Evolutionary conservation across 2,888 invertebrate species (phyloP).

Genomic region (Ectemnius lituratus): DNA sequence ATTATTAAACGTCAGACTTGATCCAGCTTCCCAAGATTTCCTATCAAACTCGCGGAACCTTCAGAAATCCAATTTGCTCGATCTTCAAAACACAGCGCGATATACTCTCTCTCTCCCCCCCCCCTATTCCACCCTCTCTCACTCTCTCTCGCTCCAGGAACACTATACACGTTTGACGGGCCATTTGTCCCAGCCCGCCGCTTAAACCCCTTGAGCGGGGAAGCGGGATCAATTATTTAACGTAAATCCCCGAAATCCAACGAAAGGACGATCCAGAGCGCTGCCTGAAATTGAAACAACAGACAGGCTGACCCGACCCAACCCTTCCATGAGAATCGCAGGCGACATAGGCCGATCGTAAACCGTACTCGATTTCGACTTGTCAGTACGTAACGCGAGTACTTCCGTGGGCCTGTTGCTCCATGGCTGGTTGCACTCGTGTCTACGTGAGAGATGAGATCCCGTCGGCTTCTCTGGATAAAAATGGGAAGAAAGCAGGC

Average conservation of each 20-base stretch:
- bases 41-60: too few relatives aligned
- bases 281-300: slow-evolving; percentile 20
- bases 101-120: not conserved
- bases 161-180: slow-evolving; percentile 2
- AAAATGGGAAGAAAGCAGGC: slow-evolving; percentile 20
- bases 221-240: slow-evolving; percentile 15
- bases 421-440: slow-evolving; percentile 23
- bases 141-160: not conserved
- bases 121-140: not conserved
- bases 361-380: slow-evolving; percentile 70
- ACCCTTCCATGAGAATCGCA: slow-evolving; percentile 43
- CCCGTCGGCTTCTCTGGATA: not conserved
- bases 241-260: not conserved
- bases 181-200: slow-evolving; percentile 5
- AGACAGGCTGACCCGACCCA: slow-evolving; percentile 14
- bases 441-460: slow-evolving; percentile 10
- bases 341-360: slow-evolving; percentile 69
- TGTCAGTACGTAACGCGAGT: slow-evolving; percentile 64
- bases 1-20: too few relatives aligned
- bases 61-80: slow-evolving; percentile 5
- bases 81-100: slow-evolving; percentile 4
- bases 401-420: slow-evolving; percentile 42
- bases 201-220: slow-evolving; percentile 6
- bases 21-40: too few relatives aligned
- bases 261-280: slow-evolving; percentile 16